Evolutionary conservation across 2,797 vertebrate species (phyloP).

Genomic region (Columba guinea): DNA sequence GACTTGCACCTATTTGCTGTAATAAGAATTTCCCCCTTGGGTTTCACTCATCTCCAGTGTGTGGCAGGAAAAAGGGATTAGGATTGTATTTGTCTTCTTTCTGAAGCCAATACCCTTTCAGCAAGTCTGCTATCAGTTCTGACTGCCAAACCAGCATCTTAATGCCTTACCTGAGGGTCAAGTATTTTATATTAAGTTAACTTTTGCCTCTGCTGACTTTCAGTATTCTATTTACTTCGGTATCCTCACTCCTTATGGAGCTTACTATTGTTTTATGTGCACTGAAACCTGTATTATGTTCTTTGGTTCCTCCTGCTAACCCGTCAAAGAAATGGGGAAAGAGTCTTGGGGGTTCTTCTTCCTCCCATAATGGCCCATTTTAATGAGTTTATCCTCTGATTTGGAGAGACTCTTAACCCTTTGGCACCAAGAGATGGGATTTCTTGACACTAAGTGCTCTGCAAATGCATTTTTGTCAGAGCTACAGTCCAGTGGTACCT

Average conservation of each 20-base stretch:
- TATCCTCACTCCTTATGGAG: constrained; percentile 48
- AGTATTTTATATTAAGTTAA: constrained; percentile 70
- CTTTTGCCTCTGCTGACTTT: constrained; percentile 69
- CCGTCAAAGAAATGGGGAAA: constrained; percentile 30
- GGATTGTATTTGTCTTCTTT: constrained; percentile 69
- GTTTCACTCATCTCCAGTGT: constrained; percentile 73
- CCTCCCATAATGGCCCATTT: constrained; percentile 57
- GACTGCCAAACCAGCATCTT: constrained; percentile 73
- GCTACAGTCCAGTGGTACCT: constrained; percentile 17
- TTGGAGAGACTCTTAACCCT: constrained; percentile 71
- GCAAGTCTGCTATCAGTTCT: constrained; percentile 71
- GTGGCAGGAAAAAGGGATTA: constrained; percentile 71
- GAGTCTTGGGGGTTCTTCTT: constrained; percentile 56
- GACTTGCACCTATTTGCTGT: constrained; percentile 73
- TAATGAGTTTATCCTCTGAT: constrained; percentile 72
- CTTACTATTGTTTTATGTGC: constrained; percentile 67
- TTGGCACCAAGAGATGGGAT: constrained; percentile 66
- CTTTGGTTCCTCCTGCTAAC: constrained; percentile 52
- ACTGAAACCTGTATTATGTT: constrained; percentile 55
- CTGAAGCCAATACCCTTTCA: constrained; percentile 73
- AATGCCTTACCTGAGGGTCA: constrained; percentile 74
- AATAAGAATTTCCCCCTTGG: constrained; percentile 70
- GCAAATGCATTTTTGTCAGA: constrained; percentile 72
- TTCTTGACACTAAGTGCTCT: constrained; percentile 68
- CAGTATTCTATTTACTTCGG: constrained; percentile 62